A percentile compares a stretch with the other conserved stretches of the same genome.
phyloP scores from a whole-genome alignment of 2,888 invertebrate genomes.

The Macroteleia sp. region DNA sequence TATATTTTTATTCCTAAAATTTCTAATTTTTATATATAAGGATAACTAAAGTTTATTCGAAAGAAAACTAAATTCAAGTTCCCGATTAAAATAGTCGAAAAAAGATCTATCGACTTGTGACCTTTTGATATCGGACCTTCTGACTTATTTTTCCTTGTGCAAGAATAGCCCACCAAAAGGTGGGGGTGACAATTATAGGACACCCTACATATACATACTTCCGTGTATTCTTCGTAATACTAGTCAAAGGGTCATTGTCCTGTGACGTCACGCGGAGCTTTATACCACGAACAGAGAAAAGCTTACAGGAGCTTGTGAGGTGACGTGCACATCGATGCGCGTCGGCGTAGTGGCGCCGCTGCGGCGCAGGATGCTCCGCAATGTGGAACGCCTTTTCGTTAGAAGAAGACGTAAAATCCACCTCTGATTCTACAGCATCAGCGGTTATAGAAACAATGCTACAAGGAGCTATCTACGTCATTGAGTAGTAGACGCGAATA shows the following conservation, averaged over 20 bases:
- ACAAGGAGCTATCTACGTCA: slow-evolving; percentile 23
- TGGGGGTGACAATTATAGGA: slow-evolving; percentile 27
- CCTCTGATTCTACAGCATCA: slow-evolving; percentile 4
- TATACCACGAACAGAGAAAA: slow-evolving; percentile 29
- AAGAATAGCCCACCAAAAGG: slow-evolving; percentile 11
- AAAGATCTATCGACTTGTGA: neutral
- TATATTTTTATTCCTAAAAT: no score
- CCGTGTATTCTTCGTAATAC: slow-evolving; percentile 9
- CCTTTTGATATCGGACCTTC: neutral
- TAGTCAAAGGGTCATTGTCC: slow-evolving; percentile 69
- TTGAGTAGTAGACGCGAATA: slow-evolving; percentile 21
- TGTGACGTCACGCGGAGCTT: slow-evolving; percentile 61
- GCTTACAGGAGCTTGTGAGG: slow-evolving; percentile 37
- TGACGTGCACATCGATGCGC: slow-evolving; percentile 50
- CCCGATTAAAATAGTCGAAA: no score
- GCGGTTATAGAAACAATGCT: slow-evolving; percentile 61
- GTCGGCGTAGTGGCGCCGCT: slow-evolving; percentile 28
- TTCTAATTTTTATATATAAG: no score
- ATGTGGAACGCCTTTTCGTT: slow-evolving; percentile 24
- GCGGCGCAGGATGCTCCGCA: slow-evolving; percentile 30
- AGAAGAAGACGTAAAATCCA: neutral
- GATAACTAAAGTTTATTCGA: no score
- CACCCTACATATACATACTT: slow-evolving; percentile 12
- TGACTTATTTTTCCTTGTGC: slow-evolving; percentile 7
- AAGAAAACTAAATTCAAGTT: no score